Conservation (phyloP, 2,113 vertebrate genomes). For the Monarcha castaneiventris region DNA sequence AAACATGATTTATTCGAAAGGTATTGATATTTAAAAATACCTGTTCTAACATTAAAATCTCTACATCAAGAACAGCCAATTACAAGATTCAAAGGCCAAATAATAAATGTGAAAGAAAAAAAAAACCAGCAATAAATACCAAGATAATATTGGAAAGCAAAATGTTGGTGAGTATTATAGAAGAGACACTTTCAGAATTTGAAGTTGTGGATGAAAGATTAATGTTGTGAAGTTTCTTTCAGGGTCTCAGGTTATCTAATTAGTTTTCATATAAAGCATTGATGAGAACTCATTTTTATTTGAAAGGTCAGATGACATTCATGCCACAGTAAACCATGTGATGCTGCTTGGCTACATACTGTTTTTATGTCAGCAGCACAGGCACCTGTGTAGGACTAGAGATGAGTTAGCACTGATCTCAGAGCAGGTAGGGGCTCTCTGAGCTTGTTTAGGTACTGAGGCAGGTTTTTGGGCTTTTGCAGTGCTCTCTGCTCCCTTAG, state of each 20-base stretch:
- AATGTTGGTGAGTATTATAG: not conserved
- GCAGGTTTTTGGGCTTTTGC: not conserved
- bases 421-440: not conserved
- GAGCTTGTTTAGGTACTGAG: not conserved
- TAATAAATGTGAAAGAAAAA: not conserved
- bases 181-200: not conserved
- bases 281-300: not conserved
- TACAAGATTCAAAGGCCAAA: not conserved
- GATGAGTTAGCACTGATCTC: not conserved
- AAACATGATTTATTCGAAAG: not conserved
- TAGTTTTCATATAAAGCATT: not conserved
- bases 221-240: not conserved
- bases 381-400: not conserved
- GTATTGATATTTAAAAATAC: not conserved
- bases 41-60: not conserved
- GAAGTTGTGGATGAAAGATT: not conserved
- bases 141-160: not conserved
- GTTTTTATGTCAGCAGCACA: not conserved
- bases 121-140: not conserved
- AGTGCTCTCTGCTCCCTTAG: not conserved
- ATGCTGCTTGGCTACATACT: not conserved
- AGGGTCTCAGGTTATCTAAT: not conserved
- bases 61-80: not conserved
- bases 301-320: not conserved
- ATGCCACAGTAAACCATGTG: not conserved